Evolutionary conservation across 2,113 vertebrate species (phyloP), one percentile per base, ranked within the genome.

Genomic region (Barbus barbus): DNA sequence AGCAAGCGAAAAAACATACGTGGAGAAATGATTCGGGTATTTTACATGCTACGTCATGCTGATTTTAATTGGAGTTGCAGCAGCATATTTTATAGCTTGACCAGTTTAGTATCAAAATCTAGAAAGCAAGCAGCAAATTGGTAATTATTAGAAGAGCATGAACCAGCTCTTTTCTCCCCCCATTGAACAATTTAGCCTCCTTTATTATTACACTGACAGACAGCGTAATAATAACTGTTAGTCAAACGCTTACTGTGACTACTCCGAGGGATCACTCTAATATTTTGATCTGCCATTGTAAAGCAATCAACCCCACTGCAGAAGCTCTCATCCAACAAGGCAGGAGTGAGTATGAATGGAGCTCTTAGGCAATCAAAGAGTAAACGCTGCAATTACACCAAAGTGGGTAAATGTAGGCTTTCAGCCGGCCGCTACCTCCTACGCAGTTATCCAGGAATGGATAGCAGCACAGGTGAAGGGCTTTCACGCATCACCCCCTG

Each of bases 321-420:
- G 83, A 90, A 89, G 85, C 85, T 89, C 88, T 91, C 88, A 87
- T 92, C 90, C 90, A 85, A 61, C 88, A 61, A 89, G 91, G 84
- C 88, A 51, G 65, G 81, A 77, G 83, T 86, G 63, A 87, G 84
- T 90, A 88, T 93, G 91, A 94, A 93, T 92, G 89, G 91, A 92
- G 91, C 90, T 91, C 89, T 93, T 92, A 88, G 85, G 71, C 85
- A 71, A 89, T 90, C 89, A 91, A 88, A 92, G 90, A 89, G 90
- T 91, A 93, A 92, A 90, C 74, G 86, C 90, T 87, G 91, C 91
- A 93, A 90, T 93, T 92, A 92, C 88, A 89, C 88, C 88, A 91
- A 91, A 93, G 92, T 93, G 91, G 93, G 88, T 93, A 93, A 94
- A 94, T 92, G 91, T 87, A 92, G 92, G 90, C 91, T 91, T 93